A percentile compares a stretch with the other conserved stretches of the same genome.
Conservation (phyloP, 2,888 invertebrate species). For the Lasioglossum malachurum region DNA sequence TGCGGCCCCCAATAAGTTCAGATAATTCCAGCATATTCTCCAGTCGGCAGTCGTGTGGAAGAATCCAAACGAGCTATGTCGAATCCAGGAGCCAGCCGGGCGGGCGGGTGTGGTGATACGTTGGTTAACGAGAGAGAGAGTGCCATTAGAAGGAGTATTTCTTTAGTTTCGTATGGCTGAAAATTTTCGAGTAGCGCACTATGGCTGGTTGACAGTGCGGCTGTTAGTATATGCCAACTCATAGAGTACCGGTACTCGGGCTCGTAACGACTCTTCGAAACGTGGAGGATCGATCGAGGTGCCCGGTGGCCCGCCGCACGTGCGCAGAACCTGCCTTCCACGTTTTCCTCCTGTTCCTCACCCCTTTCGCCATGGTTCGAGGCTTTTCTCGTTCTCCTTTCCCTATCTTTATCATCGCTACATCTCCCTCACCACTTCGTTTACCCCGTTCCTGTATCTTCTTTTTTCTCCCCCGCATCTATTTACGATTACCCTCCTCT, state of each 20-base stretch:
- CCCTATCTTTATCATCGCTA: constrained; percentile 27
- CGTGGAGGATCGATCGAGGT: constrained; percentile 80
- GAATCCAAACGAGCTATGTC: background rate
- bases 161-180: constrained; percentile 46
- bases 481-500: constrained; percentile 25
- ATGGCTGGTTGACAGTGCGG: constrained; percentile 47
- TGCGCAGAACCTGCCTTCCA: constrained; percentile 72
- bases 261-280: constrained; percentile 69
- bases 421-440: background rate
- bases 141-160: constrained; percentile 32
- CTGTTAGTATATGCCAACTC: constrained; percentile 57
- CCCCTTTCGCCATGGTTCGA: background rate
- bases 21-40: background rate
- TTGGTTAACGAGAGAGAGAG: background rate
- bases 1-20: background rate
- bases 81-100: background rate
- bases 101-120: background rate
- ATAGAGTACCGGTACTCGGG: constrained; percentile 68
- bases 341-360: background rate
- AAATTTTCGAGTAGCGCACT: constrained; percentile 54
- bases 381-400: constrained; percentile 27
- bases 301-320: constrained; percentile 74
- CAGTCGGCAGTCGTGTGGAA: background rate
- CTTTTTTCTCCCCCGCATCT: constrained; percentile 16
- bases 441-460: constrained; percentile 13